Evolutionary conservation across 2,113 vertebrate genomes (phyloP).

Genomic region (Charadrius vociferus): DNA sequence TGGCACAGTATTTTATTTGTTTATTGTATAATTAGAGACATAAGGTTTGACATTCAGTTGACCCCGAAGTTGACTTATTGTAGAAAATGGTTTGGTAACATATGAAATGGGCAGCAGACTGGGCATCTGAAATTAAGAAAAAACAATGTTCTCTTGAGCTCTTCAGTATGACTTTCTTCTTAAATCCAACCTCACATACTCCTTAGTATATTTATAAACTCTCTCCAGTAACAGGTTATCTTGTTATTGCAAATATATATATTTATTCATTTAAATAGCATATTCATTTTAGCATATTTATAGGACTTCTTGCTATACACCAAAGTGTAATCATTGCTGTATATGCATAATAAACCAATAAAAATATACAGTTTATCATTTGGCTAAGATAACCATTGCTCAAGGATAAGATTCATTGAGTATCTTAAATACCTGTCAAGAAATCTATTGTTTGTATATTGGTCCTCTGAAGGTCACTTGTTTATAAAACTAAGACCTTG

Average conservation of each 20-base stretch:
- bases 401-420: neutral
- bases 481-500: neutral
- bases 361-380: conserved; percentile 11
- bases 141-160: neutral
- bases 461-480: conserved; percentile 18
- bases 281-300: conserved; percentile 17
- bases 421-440: conserved; percentile 21
- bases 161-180: neutral
- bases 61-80: neutral
- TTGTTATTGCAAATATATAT: neutral
- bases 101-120: neutral
- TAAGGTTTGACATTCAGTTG: neutral
- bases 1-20: neutral
- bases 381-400: neutral
- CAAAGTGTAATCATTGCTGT: conserved; percentile 4
- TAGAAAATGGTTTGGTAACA: neutral
- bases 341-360: conserved; percentile 42
- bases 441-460: neutral
- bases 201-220: neutral
- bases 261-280: conserved; percentile 35
- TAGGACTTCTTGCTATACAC: neutral
- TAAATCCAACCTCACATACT: neutral
- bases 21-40: neutral
- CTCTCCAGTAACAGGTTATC: neutral
- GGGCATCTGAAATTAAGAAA: neutral